Base-by-base conservation (phyloP, 2,113 vertebrate genomes). In the Rhipidura dahli region DNA sequence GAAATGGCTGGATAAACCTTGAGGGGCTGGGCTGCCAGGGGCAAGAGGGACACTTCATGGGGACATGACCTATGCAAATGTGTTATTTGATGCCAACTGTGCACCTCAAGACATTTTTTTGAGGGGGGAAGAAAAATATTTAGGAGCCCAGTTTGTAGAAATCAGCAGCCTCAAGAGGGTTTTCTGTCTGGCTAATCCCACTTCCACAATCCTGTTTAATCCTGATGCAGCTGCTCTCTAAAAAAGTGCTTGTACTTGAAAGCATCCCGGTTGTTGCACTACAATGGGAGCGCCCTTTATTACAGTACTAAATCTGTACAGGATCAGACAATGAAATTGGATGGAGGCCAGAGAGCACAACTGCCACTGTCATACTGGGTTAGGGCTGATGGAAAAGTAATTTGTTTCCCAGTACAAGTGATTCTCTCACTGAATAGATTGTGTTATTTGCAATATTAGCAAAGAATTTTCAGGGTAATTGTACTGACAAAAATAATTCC, bases 301-400 rank as follows among this genome's bases (percentile, higher is more conserved):
- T 94, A 93, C 93, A 90, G 92, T 65, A 94, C 86, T 94, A 90
- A 96, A 96, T 94, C 87, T 81, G 84, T 73, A 95, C 68, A 70
- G 90, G 96, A 96, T 96, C 93, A 93, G 96, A 95, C 94, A 95
- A 96, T 96, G 94, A 94, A 94, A 94, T 97, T 97, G 96, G 97
- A 96, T 92, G 93, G 93, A 93, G 94, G 97, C 96, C 97, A 91
- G 83, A 80, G 95, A 97, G 91, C 95, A 91, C 80, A 91, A 92
- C 96, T 92, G 77, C 93, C 89, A 75, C 84, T 96, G 95, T 95
- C 96, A 97, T 95, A 89, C 96, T 86, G 91, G 90, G 92, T 94
- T 98, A 98, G 86, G 73, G 89, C 89, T 97, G 90, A 95, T 92
- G 95, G 95, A 97, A 97, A 97, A 97, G 92, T 92, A 95, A 92